Evolutionary conservation across 2,113 vertebrate genomes (phyloP).

Genomic region (Caranx melampygus): DNA sequence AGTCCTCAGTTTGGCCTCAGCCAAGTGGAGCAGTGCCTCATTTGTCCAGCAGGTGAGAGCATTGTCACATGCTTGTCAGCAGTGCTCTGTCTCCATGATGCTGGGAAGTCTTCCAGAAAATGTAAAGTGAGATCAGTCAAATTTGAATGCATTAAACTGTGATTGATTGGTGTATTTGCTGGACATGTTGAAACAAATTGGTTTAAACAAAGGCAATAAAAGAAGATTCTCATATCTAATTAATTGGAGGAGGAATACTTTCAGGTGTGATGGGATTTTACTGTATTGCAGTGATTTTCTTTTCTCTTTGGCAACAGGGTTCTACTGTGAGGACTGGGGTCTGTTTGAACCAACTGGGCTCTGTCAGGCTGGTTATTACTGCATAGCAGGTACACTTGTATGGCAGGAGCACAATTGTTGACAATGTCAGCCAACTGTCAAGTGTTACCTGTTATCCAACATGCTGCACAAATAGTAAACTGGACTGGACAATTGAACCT

Average conservation of each 20-base stretch:
- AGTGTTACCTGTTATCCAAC: background rate
- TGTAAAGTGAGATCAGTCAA: background rate
- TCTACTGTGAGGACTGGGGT: conserved; percentile 88
- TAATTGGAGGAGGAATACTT: background rate
- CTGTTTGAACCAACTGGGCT: conserved; percentile 85
- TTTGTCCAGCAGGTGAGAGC: conserved; percentile 88
- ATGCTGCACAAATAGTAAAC: background rate
- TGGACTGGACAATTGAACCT: background rate
- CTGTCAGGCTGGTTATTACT: conserved; percentile 88
- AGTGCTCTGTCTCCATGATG: background rate
- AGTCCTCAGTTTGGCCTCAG: conserved; percentile 82
- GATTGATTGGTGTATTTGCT: background rate
- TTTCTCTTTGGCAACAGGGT: conserved; percentile 72
- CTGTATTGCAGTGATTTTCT: background rate
- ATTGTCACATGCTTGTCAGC: conserved; percentile 52
- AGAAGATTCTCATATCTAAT: background rate
- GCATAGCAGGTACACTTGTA: conserved; percentile 81
- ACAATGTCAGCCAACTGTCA: background rate
- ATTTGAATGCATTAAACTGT: background rate
- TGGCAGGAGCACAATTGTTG: background rate
- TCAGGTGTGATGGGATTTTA: background rate
- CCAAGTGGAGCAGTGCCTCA: conserved; percentile 84
- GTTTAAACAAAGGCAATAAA: conserved; percentile 8
- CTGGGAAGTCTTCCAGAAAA: background rate
- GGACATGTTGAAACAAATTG: conserved; percentile 21